Base-by-base conservation (phyloP, 2,113 vertebrate species). In the Thinocorus orbignyianus region DNA sequence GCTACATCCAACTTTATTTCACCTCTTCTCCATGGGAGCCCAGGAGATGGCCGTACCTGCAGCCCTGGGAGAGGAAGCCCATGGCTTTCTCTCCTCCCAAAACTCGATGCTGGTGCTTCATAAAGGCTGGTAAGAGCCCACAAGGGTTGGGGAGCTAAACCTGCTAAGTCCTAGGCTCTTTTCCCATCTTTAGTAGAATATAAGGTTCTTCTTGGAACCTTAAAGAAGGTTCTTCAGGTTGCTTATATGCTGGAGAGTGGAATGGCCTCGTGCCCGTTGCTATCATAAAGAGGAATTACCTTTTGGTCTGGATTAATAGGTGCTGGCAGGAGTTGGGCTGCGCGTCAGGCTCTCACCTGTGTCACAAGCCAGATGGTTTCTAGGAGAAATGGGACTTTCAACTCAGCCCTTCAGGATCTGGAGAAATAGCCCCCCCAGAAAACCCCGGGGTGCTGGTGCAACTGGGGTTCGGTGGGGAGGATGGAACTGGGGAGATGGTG, bases 301-400 rank as follows among this genome's bases (percentile, higher is more conserved):
- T 24, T 0, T 6, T 0, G 17, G 65, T 20, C 54, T 74, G 89
- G 24, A 55, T 37, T 7, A 9, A 30, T 0, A 6, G 5, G 9
- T 44, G 62, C 80, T 46, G 91, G 48, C 57, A 39, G 81, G 71
- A 83, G 64, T 60, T 49, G 30, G n/a, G 46, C 70, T 10, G 42
- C 0, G 0, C 5, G 8, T 13, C 13, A 2, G 62, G 24, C 52
- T 82, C 49, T 48, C 62, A 42, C 31, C 86, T 9, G 28, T 11
- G 78, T 4, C 60, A 11, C 46, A 10, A 62, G 25, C 76, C 87
- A 28, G 26, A 25, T 46, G 33, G 22, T 84, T 65, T 42, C 68
- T 7, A 51, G 61, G 73, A 89, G 25, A 81, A 84, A 62, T 0
- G 3, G 17, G 48, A 62, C 70, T 73, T 55, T 28, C 20, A 39